These are phyloP conservation scores for Meriones psammophilus DNA, from an alignment of 2,797 vertebrate species.

Conservation along the genomic window DNA sequence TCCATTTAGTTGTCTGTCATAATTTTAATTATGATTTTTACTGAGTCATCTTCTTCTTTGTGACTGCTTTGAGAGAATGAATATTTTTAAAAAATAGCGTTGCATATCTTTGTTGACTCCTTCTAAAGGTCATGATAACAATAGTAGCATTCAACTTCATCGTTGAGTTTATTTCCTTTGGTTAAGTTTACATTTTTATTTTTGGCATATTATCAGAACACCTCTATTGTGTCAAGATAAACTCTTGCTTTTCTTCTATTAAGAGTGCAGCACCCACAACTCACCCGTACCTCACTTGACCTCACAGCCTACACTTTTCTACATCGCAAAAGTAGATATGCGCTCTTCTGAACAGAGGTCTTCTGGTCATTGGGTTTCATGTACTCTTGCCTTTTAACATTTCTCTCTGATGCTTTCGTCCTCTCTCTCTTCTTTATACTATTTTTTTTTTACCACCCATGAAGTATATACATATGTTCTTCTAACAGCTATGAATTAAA, in stretches of 20 bases:
- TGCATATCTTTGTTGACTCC: background rate
- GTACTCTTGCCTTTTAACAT: background rate
- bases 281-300: background rate
- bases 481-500: background rate
- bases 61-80: background rate
- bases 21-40: conserved; percentile 24
- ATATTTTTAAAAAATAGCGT: background rate
- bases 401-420: background rate
- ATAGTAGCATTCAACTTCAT: background rate
- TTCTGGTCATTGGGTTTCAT: background rate
- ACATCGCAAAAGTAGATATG: background rate
- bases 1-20: background rate
- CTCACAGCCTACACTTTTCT: background rate
- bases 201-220: background rate
- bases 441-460: background rate
- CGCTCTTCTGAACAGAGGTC: background rate
- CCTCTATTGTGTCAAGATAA: background rate
- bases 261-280: too few relatives aligned
- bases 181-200: background rate
- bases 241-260: background rate
- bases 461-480: background rate
- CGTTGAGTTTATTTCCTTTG: background rate
- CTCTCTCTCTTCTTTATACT: background rate
- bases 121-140: background rate
- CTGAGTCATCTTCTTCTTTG: background rate